These are phyloP conservation scores for Agrochola macilenta DNA, from an alignment of 2,888 invertebrate genomes.

Conservation along the genomic window DNA sequence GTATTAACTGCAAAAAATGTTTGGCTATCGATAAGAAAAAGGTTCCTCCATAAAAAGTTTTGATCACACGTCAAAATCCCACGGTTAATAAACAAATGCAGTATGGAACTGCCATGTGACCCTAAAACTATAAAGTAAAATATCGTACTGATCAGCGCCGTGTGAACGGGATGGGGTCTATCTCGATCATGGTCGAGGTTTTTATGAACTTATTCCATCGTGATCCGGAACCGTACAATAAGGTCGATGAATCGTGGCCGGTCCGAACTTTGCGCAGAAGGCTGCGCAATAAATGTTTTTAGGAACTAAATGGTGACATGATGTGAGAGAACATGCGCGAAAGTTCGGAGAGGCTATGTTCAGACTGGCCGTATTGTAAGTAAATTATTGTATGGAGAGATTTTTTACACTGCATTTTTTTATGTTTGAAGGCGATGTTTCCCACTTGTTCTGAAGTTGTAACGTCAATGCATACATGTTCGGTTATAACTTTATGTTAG, in stretches of 20 bases:
- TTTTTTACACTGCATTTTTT: neutral
- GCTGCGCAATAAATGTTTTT: neutral
- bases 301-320: neutral
- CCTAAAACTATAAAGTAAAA: neutral
- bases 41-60: neutral
- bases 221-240: neutral
- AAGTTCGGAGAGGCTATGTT: neutral
- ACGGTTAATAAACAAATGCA: neutral
- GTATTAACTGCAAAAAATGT: neutral
- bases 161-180: too few relatives aligned
- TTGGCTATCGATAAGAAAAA: neutral
- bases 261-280: neutral
- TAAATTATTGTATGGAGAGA: neutral
- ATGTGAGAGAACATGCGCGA: neutral
- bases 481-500: neutral
- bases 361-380: neutral
- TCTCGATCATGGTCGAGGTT: neutral
- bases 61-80: neutral
- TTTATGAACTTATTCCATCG: neutral
- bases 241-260: neutral
- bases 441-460: constrained; percentile 56
- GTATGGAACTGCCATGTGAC: neutral
- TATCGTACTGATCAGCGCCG: neutral
- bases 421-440: neutral
- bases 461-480: constrained; percentile 35